These are phyloP conservation scores for Ophion slaviceki DNA, from an alignment of 2,888 invertebrate species.

Conservation along the genomic window DNA sequence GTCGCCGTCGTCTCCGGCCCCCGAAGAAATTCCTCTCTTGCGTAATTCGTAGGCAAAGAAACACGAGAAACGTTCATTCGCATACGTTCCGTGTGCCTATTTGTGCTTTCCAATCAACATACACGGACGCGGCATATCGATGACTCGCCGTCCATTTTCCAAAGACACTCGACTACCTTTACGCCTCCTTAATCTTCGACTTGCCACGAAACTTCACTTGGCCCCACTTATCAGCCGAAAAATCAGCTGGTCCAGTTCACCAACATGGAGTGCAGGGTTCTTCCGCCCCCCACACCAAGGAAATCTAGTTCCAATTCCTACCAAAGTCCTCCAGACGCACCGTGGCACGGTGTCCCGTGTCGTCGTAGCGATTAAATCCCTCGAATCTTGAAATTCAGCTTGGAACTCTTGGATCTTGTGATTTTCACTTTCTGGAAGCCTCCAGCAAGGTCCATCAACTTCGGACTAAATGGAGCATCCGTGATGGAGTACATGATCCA, in stretches of 20 bases:
- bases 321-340: neutral
- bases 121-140: neutral
- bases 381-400: neutral
- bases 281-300: neutral
- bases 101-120: conserved; percentile 30
- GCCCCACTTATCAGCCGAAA: too few species aligned
- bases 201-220: neutral
- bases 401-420: too few species aligned
- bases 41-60: conserved; percentile 76
- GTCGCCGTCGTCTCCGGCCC: conserved; percentile 70
- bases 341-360: too few species aligned
- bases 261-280: neutral
- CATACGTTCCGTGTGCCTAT: neutral
- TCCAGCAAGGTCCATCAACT: neutral
- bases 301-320: neutral
- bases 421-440: neutral
- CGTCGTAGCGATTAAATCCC: too few species aligned
- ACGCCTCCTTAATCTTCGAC: neutral
- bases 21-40: conserved; percentile 78
- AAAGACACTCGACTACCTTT: neutral
- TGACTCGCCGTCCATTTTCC: neutral
- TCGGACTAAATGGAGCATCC: neutral
- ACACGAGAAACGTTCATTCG: conserved; percentile 30
- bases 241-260: too few species aligned
- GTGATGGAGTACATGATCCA: neutral